These are phyloP conservation scores for Nemurella pictetii DNA, from an alignment of 2,888 invertebrate genomes.

Conservation along the genomic window DNA sequence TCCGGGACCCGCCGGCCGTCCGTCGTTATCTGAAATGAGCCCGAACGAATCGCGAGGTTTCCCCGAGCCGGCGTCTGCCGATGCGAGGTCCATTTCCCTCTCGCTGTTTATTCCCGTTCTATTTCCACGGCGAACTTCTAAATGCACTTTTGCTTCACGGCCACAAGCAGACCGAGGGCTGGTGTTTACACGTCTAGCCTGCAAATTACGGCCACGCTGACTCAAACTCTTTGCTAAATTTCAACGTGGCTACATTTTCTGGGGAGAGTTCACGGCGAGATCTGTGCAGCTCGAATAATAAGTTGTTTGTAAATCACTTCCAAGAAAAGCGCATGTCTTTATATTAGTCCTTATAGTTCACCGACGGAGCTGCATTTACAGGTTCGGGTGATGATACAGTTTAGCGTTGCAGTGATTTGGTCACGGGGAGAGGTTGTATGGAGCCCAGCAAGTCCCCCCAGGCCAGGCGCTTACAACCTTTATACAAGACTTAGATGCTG, in stretches of 20 bases:
- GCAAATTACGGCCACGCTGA: neutral
- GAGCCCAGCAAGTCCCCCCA: neutral
- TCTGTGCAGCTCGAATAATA: neutral
- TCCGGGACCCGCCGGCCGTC: neutral
- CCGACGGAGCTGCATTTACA: neutral
- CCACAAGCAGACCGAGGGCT: neutral
- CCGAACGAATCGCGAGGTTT: neutral
- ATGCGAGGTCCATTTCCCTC: neutral
- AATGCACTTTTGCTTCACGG: neutral
- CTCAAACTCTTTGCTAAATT: neutral
- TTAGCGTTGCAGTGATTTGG: neutral
- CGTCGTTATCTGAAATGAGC: neutral
- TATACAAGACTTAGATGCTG: neutral
- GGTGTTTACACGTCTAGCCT: neutral
- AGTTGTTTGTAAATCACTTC: neutral
- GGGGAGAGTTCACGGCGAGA: neutral
- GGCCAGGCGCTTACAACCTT: neutral
- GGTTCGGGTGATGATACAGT: neutral
- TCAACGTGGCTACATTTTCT: neutral
- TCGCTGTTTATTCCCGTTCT: neutral
- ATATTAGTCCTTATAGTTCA: neutral
- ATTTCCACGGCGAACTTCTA: neutral
- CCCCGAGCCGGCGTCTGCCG: neutral
- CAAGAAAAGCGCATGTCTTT: neutral
- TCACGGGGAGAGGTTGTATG: neutral